Base-by-base conservation (phyloP, 2,888 invertebrate genomes). In the Tachina lurida region DNA sequence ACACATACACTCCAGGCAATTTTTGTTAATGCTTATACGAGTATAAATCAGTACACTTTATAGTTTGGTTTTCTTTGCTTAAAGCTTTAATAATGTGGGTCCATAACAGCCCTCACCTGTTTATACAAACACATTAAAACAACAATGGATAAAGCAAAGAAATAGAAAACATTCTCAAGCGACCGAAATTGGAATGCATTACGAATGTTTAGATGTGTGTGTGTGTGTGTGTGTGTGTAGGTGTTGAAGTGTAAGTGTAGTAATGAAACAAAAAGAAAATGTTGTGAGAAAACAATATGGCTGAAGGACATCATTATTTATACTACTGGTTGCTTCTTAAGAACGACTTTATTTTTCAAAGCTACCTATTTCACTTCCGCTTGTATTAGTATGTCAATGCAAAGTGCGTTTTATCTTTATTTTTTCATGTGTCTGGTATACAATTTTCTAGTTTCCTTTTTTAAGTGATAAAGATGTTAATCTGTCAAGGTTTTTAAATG, bases 91-190 rank as follows among this genome's bases (percentile, higher is more conserved):
- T 31, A 31, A 13, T 58, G 19, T 17, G 17, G 56, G 83, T 52
- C 73, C 62, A 58, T 49, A 70, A 76, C 60, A 80, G 67, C 60
- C 80, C 80, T 76, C 65, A 80, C 71, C 80, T 73, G 76, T 47
- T 67, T 47, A 19, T 39, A 41, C 15, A 17, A 56, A 47, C 15
- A 65, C 19, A 15, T 31, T 4, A 54, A n/a, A 17, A 10, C 10
- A n/a, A 58, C 41, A 54, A 49, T 43, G 12, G n/a, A 15, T 19
- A 19, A 31, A 7, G 60, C 8, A 10, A 43, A 45, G 13, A 7
- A 43, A 12, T 15, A 31, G 15, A 3, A 58, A 58, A 39, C 22
- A 52, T n/a, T 65, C n/a, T 41, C 4, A 39, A 39, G 49, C 52
- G 60, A 52, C 54, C 31, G 47, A 74, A 84, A 75, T 56, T 70